Percentiles rank a stretch among this genome's conserved stretches.
Evolutionary conservation across 37 sponge, comb jelly and placozoan species (phyloP).

Genomic region (Ianthella basta): DNA sequence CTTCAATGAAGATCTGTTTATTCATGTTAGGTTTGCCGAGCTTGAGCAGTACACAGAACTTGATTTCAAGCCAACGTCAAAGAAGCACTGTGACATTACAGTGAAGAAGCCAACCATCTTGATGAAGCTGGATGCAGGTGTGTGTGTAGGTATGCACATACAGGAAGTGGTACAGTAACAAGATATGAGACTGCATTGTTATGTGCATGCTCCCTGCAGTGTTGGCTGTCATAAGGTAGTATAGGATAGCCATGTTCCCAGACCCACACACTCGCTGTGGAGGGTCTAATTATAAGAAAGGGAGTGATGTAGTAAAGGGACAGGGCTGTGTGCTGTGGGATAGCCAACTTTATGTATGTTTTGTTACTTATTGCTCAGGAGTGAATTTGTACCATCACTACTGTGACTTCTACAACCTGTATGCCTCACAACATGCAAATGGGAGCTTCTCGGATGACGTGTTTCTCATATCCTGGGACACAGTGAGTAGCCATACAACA

Average conservation of each 20-base stretch:
- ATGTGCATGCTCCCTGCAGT: slow-evolving; percentile 6
- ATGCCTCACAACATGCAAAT: slow-evolving; percentile 90
- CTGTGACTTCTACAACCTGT: slow-evolving; percentile 94
- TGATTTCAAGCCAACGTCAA: slow-evolving; percentile 51
- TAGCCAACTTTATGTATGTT: background rate
- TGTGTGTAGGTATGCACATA: background rate
- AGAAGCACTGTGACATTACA: slow-evolving; percentile 69
- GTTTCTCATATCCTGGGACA: slow-evolving; percentile 88
- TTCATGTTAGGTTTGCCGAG: slow-evolving; percentile 51
- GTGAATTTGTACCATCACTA: slow-evolving; percentile 93
- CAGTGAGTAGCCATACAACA: slow-evolving; percentile 55
- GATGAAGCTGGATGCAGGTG: slow-evolving; percentile 80
- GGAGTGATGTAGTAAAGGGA: too few species aligned
- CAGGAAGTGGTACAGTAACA: background rate
- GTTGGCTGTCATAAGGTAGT: too few species aligned
- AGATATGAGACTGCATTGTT: background rate
- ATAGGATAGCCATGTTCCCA: too few species aligned
- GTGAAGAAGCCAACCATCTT: slow-evolving; percentile 65
- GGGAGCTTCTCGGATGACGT: slow-evolving; percentile 84
- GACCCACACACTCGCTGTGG: too few species aligned
- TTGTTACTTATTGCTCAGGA: slow-evolving; percentile 30
- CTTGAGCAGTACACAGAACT: slow-evolving; percentile 57
- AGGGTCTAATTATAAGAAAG: too few species aligned
- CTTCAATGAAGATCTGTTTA: background rate
- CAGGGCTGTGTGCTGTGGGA: too few species aligned